A percentile compares a stretch with the other conserved stretches of the same genome.
These are phyloP conservation scores for Cyclargus thomasi DNA, from an alignment of 1,140 invertebrate species.

Conservation along the genomic window DNA sequence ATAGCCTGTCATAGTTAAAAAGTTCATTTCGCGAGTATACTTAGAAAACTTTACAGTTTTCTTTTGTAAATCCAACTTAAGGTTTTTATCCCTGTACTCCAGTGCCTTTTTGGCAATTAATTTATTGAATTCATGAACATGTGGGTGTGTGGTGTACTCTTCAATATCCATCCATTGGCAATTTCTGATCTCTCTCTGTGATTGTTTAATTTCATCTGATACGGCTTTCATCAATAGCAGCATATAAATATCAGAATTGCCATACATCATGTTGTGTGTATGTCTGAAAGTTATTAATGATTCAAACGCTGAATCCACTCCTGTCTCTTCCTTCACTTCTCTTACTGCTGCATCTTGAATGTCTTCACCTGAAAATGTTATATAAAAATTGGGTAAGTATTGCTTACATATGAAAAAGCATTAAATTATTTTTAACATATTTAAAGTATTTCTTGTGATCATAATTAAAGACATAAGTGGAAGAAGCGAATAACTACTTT, in stretches of 20 bases:
- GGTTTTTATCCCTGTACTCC: constrained; percentile 77
- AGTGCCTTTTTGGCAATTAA: constrained; percentile 80
- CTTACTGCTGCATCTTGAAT: constrained; percentile 85
- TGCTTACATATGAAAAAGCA: too few species aligned
- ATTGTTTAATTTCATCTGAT: constrained; percentile 79
- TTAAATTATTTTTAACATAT: too few species aligned
- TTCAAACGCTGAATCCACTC: constrained; percentile 84
- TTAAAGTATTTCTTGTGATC: too few species aligned
- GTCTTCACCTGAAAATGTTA: constrained; percentile 82
- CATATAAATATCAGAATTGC: constrained; percentile 90
- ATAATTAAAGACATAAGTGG: too few species aligned
- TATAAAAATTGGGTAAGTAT: constrained; percentile 7
- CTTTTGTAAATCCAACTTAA: constrained; percentile 76
- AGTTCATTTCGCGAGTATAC: constrained; percentile 48
- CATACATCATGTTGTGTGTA: constrained; percentile 80
- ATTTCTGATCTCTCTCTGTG: constrained; percentile 83
- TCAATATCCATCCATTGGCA: constrained; percentile 90
- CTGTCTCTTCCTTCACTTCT: constrained; percentile 94
- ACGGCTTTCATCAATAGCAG: constrained; percentile 83
- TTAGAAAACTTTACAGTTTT: constrained; percentile 52
- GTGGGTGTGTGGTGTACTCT: constrained; percentile 82
- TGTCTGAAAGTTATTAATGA: constrained; percentile 87
- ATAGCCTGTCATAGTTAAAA: constrained; percentile 43
- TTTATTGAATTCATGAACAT: constrained; percentile 85
- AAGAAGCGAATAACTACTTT: too few species aligned